Evolutionary conservation across 2,113 vertebrate species (phyloP).

Genomic region (Microtus oregoni): DNA sequence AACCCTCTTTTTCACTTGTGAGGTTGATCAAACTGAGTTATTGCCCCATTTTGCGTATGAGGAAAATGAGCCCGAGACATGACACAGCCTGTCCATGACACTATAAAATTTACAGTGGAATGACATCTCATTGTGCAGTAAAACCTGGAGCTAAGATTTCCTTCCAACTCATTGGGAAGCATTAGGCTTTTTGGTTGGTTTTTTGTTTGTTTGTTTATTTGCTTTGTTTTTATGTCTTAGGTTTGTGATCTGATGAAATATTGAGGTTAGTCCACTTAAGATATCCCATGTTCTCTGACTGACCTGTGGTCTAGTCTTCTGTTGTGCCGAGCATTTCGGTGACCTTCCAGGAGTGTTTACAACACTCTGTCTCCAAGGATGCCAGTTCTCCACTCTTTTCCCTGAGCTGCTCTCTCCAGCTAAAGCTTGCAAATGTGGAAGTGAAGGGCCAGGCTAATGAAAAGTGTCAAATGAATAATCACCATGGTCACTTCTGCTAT

Average conservation of each 20-base stretch:
- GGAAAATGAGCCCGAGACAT: not conserved
- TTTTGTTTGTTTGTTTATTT: too few species aligned
- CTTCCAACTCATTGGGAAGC: not conserved
- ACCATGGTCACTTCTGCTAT: not conserved
- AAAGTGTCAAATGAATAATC: not conserved
- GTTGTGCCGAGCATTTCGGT: not conserved
- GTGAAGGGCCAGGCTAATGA: not conserved
- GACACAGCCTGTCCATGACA: not conserved
- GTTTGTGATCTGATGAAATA: not conserved
- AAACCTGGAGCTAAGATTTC: not conserved
- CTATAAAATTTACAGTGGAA: not conserved
- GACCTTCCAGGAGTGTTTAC: not conserved
- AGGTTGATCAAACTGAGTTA: not conserved
- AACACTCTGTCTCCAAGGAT: not conserved
- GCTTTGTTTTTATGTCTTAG: not conserved
- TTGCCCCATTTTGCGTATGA: not conserved
- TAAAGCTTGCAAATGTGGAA: constrained; percentile 19
- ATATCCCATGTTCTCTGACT: not conserved
- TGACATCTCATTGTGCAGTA: not conserved
- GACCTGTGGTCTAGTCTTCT: not conserved
- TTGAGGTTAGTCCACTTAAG: not conserved
- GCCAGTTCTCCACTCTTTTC: not conserved
- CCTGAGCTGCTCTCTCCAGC: not conserved
- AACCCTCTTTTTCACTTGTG: not conserved
- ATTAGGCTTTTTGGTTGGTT: not conserved